Percentiles rank a stretch among this genome's conserved stretches.
phyloP scores from a whole-genome alignment of 35 echinoderm and acorn worm genomes.

The Apostichopus californicus region DNA sequence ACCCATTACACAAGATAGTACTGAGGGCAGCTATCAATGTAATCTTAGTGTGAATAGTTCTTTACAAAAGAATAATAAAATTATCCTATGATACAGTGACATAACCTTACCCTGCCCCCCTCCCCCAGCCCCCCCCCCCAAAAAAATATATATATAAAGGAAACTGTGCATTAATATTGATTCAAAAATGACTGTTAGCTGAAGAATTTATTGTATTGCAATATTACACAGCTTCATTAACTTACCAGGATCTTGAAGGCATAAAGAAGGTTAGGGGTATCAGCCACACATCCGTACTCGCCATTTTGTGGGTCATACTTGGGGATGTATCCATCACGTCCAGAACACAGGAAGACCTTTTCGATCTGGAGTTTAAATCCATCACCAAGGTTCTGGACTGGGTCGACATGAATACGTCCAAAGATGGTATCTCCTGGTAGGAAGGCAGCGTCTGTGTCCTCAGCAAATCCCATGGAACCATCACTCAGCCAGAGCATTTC shows the following conservation, averaged over 20 bases:
- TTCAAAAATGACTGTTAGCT: no score
- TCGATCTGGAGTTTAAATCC: slow-evolving; percentile 92
- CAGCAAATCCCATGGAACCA: slow-evolving; percentile 97
- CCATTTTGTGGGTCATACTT: slow-evolving; percentile 89
- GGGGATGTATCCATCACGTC: slow-evolving; percentile 98
- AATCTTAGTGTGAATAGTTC: no score
- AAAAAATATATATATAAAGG: no score
- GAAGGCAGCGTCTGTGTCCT: slow-evolving; percentile 93
- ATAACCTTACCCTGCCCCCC: no score
- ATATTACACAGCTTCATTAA: background rate
- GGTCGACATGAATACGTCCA: slow-evolving; percentile 95
- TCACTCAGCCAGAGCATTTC: slow-evolving; percentile 92
- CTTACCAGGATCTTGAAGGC: slow-evolving; percentile 99
- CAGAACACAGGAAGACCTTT: slow-evolving; percentile 98
- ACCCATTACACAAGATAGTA: no score
- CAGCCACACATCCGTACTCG: slow-evolving; percentile 96
- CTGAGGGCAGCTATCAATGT: no score
- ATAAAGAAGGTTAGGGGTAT: slow-evolving; percentile 97
- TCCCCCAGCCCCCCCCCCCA: no score
- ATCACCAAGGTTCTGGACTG: slow-evolving; percentile 89
- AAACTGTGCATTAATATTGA: no score
- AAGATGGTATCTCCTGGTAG: slow-evolving; percentile 91
- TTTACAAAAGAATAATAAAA: no score
- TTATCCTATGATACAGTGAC: no score
- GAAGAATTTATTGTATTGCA: no score